Evolutionary conservation across 2,113 vertebrate species (phyloP), one percentile per base, ranked within the genome.

Genomic region (Thunnus thynnus): DNA sequence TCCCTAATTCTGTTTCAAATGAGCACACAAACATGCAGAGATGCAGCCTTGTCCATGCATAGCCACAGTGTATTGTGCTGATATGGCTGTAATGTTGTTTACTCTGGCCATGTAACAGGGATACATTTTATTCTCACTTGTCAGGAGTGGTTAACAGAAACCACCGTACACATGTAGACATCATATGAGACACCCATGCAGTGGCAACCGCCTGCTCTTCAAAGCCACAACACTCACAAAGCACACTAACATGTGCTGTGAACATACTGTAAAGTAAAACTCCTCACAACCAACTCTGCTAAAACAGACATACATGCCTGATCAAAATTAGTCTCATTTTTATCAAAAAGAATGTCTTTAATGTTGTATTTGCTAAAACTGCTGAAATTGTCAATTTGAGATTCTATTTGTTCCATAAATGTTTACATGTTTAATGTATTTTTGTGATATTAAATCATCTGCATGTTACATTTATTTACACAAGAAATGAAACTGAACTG

Each of bases 141-240:
- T 82, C 70, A 81, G 30, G 69, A 83, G 80, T 61, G 41, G 64
- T 70, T 65, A 73, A 56, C 61, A 55, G 2, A 69, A 46, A 66
- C 54, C 5, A 14, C 54, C 46, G 36, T 36, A 30, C 73, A 72
- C 48, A 71, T 55, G 22, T 14, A 70, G 27, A 50, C 72, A 32
- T 56, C 66, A 61, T 46, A 27, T 44, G 46, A 86, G 50, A 63
- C 54, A 74, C 32, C 51, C 47, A 27, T 69, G 69, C 18, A 68
- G 66, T 47, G 50, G 52, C 4, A 72, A 67, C 60, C 11, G 30
- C 30, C n/a, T 47, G 57, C 61, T 76, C 50, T 44, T 27, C 71
- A 70, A 18, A 72, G 41, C 46, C 70, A 62, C 83, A 86, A 65
- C 46, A 72, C 64, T 67, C 72, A 71, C 25, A 73, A 60, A 84